Evolutionary conservation across 2,113 vertebrate genomes (phyloP).

Genomic region (Sinocyclocheilus maitianheensis): DNA sequence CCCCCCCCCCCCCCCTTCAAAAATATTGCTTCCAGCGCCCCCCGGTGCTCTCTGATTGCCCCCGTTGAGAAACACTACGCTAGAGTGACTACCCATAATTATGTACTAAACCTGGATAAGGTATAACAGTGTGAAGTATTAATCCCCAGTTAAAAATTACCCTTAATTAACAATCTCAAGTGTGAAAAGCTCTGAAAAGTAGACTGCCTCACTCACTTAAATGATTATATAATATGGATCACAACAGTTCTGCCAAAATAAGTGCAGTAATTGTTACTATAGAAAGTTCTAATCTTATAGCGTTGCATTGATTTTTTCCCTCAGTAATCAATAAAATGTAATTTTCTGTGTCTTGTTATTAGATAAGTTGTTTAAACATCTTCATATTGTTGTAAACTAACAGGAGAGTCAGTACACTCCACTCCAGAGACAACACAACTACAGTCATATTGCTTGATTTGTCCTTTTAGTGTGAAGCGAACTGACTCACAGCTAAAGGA

Average conservation of each 20-base stretch:
- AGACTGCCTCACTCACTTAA: neutral
- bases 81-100: too few relatives aligned
- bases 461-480: neutral
- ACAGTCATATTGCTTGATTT: too few relatives aligned
- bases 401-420: neutral
- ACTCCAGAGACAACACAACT: too few relatives aligned
- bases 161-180: neutral
- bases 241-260: neutral
- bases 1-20: too few relatives aligned
- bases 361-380: neutral
- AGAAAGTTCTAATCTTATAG: neutral
- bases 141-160: neutral
- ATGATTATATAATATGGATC: neutral
- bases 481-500: conserved; percentile 14
- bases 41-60: too few relatives aligned
- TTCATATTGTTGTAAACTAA: neutral
- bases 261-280: neutral
- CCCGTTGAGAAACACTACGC: too few relatives aligned
- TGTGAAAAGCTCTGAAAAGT: neutral
- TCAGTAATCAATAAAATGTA: neutral
- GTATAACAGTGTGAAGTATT: neutral
- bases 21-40: too few relatives aligned
- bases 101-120: too few relatives aligned
- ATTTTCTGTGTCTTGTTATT: neutral
- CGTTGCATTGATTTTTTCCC: neutral